phyloP scores from a whole-genome alignment of 37 sponge, comb jelly and placozoan species.

The Ianthella basta region DNA sequence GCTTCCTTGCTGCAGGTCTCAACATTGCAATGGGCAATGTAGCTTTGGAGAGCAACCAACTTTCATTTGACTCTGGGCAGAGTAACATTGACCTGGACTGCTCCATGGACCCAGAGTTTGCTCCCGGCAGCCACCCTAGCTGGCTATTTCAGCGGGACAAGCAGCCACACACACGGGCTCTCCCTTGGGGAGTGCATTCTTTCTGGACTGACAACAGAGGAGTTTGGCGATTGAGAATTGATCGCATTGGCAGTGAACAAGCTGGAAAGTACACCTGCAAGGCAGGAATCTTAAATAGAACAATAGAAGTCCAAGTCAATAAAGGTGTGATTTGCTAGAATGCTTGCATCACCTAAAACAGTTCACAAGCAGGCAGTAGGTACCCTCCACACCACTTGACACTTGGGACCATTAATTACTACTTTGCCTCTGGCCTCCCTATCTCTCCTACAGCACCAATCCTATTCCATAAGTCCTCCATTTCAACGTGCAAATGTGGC shows the following conservation, averaged over 20 bases:
- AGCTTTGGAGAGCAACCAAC: too few relatives aligned
- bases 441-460: too few relatives aligned
- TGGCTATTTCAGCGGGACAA: background rate
- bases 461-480: too few relatives aligned
- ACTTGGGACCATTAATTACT: too few relatives aligned
- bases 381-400: too few relatives aligned
- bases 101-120: background rate
- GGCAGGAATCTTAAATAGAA: background rate
- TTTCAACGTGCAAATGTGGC: background rate
- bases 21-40: too few relatives aligned
- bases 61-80: too few relatives aligned
- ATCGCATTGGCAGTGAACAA: background rate
- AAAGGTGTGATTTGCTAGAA: background rate
- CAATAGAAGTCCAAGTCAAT: background rate
- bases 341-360: background rate
- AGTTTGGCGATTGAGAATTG: background rate
- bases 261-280: background rate
- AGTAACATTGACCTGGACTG: too few relatives aligned
- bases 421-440: too few relatives aligned
- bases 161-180: background rate
- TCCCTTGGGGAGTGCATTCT: conserved; percentile 2
- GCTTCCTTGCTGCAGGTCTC: too few relatives aligned
- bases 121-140: background rate
- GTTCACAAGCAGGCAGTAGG: too few relatives aligned
- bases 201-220: background rate